These are phyloP conservation scores for Phorcus lineatus DNA, from an alignment of 2,888 invertebrate genomes.

Conservation along the genomic window DNA sequence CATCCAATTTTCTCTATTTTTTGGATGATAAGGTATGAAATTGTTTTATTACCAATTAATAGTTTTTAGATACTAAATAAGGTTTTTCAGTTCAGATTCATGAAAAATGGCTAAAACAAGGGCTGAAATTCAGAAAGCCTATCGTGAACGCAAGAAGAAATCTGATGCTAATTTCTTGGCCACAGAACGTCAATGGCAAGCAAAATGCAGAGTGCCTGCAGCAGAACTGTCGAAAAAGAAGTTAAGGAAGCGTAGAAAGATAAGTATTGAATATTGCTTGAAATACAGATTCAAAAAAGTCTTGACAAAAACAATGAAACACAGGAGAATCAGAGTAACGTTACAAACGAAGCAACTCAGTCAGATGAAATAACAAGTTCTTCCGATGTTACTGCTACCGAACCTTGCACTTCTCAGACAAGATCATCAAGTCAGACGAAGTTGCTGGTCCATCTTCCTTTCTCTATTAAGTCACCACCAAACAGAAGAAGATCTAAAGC, in stretches of 20 bases:
- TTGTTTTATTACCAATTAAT: too few species aligned
- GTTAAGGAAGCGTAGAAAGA: not conserved
- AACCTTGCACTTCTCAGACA: not conserved
- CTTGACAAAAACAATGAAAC: not conserved
- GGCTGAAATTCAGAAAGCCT: conserved; percentile 27
- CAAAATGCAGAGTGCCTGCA: conserved; percentile 20
- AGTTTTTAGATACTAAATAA: too few species aligned
- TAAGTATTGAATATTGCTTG: not conserved
- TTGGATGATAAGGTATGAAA: too few species aligned
- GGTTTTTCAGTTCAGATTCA: not conserved
- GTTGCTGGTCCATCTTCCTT: not conserved
- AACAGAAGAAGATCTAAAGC: conserved; percentile 10
- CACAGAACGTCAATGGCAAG: conserved; percentile 24
- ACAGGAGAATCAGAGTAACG: not conserved
- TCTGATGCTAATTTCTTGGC: conserved; percentile 14
- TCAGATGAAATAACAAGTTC: not conserved
- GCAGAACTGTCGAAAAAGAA: conserved; percentile 20
- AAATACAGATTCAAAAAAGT: conserved; percentile 24
- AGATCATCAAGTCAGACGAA: not conserved
- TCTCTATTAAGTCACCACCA: conserved; percentile 5
- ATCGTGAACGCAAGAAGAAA: conserved; percentile 25
- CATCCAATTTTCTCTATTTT: too few species aligned
- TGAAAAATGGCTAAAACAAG: conserved; percentile 27
- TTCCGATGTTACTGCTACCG: not conserved
- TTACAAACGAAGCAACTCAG: not conserved